These are phyloP conservation scores for Achlya flavicornis DNA, from an alignment of 2,888 invertebrate genomes.

Conservation along the genomic window DNA sequence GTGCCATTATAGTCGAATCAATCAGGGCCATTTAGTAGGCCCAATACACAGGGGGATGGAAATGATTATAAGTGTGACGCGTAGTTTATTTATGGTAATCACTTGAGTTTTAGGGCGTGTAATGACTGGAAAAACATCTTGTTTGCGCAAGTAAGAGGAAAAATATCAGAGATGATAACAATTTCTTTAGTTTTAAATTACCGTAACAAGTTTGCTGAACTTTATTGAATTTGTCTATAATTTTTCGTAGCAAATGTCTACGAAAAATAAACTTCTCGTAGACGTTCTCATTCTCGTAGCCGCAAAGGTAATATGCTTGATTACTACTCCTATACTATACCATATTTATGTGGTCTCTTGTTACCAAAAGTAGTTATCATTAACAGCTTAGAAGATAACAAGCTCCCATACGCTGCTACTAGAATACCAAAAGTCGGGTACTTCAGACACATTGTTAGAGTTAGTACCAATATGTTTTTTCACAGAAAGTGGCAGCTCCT, in stretches of 20 bases:
- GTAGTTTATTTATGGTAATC: conserved; percentile 68
- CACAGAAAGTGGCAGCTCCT: too few relatives aligned
- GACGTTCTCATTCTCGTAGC: background rate
- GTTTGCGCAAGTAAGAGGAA: background rate
- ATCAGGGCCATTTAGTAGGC: conserved; percentile 61
- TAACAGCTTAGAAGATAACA: too few relatives aligned
- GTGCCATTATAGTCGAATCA: conserved; percentile 77
- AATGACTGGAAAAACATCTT: background rate
- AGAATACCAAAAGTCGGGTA: too few relatives aligned
- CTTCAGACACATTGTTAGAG: too few relatives aligned
- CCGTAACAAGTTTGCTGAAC: too few relatives aligned
- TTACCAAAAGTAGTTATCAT: too few relatives aligned
- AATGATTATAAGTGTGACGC: conserved; percentile 48
- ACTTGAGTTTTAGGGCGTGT: conserved; percentile 36
- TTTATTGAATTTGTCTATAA: background rate
- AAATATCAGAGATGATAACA: too few relatives aligned
- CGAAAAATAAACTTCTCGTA: background rate
- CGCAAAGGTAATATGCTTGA: background rate
- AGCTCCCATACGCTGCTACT: too few relatives aligned
- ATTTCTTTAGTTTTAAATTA: too few relatives aligned
- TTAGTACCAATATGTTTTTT: too few relatives aligned
- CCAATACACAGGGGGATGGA: conserved; percentile 49
- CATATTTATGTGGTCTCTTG: too few relatives aligned
- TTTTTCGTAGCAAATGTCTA: background rate
- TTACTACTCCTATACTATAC: too few relatives aligned